Base-by-base conservation (phyloP, 1,140 invertebrate genomes). In the Bathynomus jamesi region DNA sequence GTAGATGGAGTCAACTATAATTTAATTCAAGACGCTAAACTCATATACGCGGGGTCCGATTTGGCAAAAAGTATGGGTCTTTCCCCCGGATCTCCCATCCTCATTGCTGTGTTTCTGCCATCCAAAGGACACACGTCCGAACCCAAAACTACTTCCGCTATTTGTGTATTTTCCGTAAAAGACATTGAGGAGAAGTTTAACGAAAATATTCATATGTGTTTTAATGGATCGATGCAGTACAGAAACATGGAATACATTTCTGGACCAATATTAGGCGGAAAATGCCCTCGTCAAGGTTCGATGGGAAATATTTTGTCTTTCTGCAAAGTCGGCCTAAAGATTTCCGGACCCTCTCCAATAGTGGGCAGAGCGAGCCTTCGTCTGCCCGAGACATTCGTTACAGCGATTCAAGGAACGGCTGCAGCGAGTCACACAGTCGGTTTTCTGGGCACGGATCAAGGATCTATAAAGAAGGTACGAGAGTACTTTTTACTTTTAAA, bases 121-220 rank as follows among this genome's bases (percentile, higher is more conserved):
- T 90, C 92, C 28, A 87, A 87, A 79, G 90, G 90, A 73, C 92
- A 93, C 63, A 90, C 87, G 28, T 91, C 91, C 81, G 90, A 90
- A 78, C 89, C 90, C 0, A 82, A 87, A 74, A 78, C 86, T 5
- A 87, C 89, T 63, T 95, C 94, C 3, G 95, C 93, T 0, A 81
- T 98, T 71, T 95, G 92, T 82, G 78, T 85, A 4, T 87, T 82
- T 78, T 81, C 83, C 2, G 83, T 98, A 67, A 87, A 90, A 75
- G 90, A 95, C 53, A 93, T 99, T 76, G 92, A 96, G 80, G 88
- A 89, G 66, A 92, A 92, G 79, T 98, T 99, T 82, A 94, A 93
- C 78, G 91, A 95, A 82, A 98, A 97, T 83, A 96, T 97, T 78
- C 92, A 96, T 81, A 92, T 94, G 89, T 99, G 95, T 83, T 97